A percentile compares a stretch with the other conserved stretches of the same genome.
Conservation (phyloP, 1,140 invertebrate species). For the Thaumetopoea pityocampa region DNA sequence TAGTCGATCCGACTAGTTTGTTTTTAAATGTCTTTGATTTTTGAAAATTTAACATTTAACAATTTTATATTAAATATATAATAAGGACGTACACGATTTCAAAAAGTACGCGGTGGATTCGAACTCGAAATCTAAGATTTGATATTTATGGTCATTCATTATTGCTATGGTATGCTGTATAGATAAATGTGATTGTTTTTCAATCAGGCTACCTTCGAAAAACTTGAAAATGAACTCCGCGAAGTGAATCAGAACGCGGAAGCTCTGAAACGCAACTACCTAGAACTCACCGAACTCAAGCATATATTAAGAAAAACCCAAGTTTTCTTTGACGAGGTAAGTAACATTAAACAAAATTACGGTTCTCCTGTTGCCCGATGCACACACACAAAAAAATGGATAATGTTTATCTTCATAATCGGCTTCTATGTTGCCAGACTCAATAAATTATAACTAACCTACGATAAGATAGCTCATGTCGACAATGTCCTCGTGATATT, state of each 20-base stretch:
- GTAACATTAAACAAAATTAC: constrained; percentile 34
- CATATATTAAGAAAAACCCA: constrained; percentile 97
- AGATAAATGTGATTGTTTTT: no score
- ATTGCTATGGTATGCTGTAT: no score
- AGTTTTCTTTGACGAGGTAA: constrained; percentile 98
- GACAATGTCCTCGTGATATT: constrained; percentile 12
- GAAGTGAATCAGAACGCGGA: constrained; percentile 99
- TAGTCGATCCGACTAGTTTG: no score
- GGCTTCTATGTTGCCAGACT: constrained; percentile 5
- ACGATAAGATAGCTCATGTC: constrained; percentile 3
- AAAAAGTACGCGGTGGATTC: no score
- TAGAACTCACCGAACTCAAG: constrained; percentile 97
- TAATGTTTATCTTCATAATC: no score
- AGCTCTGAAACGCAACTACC: constrained; percentile 95
- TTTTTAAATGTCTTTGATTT: no score
- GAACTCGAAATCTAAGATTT: no score
- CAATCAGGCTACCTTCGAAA: constrained; percentile 97
- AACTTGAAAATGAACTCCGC: constrained; percentile 95
- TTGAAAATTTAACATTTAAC: no score
- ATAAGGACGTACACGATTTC: no score
- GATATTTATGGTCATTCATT: no score
- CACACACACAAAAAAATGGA: background rate
- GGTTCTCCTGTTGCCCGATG: background rate
- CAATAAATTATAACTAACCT: background rate
- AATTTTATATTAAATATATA: no score